phyloP scores from a whole-genome alignment of 35 echinoderm and acorn worm genomes.

The Nesometra sesokonis region DNA sequence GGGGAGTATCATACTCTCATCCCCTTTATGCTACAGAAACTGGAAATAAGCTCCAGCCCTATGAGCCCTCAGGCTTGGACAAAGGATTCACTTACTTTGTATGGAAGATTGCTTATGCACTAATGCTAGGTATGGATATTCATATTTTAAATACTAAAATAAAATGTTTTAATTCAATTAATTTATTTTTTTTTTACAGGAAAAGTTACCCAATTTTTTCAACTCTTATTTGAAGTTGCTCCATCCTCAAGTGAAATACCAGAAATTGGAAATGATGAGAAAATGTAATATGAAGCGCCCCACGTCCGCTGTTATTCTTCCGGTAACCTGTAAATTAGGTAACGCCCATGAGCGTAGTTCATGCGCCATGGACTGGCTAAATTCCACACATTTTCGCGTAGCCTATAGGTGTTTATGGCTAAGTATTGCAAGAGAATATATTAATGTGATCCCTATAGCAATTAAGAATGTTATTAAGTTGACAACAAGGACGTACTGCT shows the following conservation, averaged over 20 bases:
- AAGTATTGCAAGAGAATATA: not conserved
- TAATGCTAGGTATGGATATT: too few species aligned
- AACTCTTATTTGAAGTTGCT: conserved; percentile 51
- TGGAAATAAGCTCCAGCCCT: too few species aligned
- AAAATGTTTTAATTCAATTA: too few species aligned
- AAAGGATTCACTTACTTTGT: too few species aligned
- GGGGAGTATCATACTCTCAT: too few species aligned
- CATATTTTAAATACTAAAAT: too few species aligned
- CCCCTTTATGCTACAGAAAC: too few species aligned
- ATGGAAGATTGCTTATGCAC: too few species aligned
- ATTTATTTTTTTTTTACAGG: conserved; percentile 34
- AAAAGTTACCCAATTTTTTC: conserved; percentile 58
- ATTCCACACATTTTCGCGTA: conserved; percentile 53
- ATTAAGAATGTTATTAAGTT: not conserved
- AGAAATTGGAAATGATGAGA: conserved; percentile 9
- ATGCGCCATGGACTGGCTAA: conserved; percentile 48
- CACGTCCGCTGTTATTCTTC: not conserved
- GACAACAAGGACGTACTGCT: not conserved
- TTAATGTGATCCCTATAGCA: not conserved
- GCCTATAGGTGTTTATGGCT: conserved; percentile 22
- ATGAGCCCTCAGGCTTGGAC: too few species aligned
- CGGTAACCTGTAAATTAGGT: not conserved
- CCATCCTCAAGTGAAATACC: conserved; percentile 50
- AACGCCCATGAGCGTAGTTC: not conserved
- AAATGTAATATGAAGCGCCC: not conserved